Evolutionary conservation across 1,140 invertebrate genomes (phyloP).

Genomic region (Asobara japonica): DNA sequence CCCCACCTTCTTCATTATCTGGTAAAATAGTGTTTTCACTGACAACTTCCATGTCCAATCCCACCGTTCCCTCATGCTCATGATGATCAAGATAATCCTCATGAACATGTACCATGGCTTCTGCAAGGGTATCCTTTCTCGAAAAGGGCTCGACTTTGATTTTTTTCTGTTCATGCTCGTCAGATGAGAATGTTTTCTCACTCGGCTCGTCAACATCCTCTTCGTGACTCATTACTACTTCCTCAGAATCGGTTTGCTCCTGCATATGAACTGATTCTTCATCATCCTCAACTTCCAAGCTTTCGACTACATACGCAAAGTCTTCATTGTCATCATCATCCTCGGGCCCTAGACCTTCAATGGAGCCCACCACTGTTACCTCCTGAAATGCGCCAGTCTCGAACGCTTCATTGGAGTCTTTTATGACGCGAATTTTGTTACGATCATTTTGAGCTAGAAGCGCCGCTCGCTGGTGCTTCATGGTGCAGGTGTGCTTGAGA

Average conservation of each 20-base stretch:
- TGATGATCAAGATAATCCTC: conserved; percentile 48
- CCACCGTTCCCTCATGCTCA: conserved; percentile 37
- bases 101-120: conserved; percentile 58
- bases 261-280: too few species aligned
- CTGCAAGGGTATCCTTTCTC: conserved; percentile 48
- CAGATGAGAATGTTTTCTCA: conserved; percentile 2
- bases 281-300: conserved; percentile 53
- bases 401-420: not conserved
- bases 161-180: conserved; percentile 39
- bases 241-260: conserved; percentile 37
- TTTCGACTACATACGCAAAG: conserved; percentile 52
- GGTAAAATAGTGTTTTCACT: conserved; percentile 29
- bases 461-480: conserved; percentile 69
- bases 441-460: conserved; percentile 47
- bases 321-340: conserved; percentile 46
- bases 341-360: not conserved
- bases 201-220: conserved; percentile 22
- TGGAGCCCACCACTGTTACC: not conserved
- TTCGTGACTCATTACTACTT: conserved; percentile 38
- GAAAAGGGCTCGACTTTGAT: conserved; percentile 40
- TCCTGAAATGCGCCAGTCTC: not conserved
- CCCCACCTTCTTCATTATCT: conserved; percentile 31
- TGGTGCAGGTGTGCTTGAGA: conserved; percentile 71
- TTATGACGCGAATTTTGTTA: conserved; percentile 37
- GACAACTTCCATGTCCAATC: conserved; percentile 51